Conservation (phyloP, 2,888 invertebrate genomes). For the Morpho deidamia region DNA sequence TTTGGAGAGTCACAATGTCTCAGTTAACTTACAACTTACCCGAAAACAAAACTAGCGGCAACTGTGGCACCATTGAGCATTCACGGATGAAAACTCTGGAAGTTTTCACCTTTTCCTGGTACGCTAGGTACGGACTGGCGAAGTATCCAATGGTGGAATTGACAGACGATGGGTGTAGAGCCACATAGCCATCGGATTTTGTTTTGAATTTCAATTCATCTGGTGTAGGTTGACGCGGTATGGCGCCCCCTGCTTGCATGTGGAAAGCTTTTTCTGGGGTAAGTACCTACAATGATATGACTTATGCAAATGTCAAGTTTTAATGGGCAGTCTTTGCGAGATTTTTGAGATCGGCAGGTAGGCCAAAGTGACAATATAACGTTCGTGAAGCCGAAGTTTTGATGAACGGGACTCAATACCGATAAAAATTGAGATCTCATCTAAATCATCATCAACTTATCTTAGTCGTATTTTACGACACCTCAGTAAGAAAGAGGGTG, state of each 20-base stretch:
- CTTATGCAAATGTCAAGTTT: no score
- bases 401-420: no score
- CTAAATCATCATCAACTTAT: no score
- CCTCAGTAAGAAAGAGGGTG: no score
- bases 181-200: constrained; percentile 84
- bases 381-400: no score
- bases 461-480: no score
- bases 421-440: no score
- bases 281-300: constrained; percentile 72
- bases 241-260: constrained; percentile 84
- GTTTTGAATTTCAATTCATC: constrained; percentile 87
- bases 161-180: constrained; percentile 87
- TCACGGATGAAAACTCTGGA: constrained; percentile 88
- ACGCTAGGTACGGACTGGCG: constrained; percentile 87
- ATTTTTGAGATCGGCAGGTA: no score
- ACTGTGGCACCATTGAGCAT: constrained; percentile 87
- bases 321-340: no score
- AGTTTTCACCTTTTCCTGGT: constrained; percentile 90
- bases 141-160: constrained; percentile 82
- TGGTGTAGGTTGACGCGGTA: constrained; percentile 83
- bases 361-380: no score
- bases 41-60: constrained; percentile 84
- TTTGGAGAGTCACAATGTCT: no score
- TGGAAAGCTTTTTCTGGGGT: constrained; percentile 88
- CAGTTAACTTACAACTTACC: constrained; percentile 46